These are phyloP conservation scores for Phrynosoma platyrhinos DNA, from an alignment of 2,113 vertebrate genomes.

Conservation along the genomic window DNA sequence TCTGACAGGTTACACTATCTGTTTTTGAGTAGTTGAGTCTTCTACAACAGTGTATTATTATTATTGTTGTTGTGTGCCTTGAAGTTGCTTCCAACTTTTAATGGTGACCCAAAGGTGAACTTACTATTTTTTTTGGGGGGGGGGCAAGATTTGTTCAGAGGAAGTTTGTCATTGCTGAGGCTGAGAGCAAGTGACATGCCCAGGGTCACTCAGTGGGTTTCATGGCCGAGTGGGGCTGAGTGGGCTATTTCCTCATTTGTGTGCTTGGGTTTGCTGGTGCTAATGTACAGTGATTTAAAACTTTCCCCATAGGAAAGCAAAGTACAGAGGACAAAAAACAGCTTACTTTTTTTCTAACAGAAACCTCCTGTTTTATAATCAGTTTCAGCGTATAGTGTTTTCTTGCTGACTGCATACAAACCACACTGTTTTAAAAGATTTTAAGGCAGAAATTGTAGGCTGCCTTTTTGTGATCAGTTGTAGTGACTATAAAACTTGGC, in stretches of 20 bases:
- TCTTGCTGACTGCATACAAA: background rate
- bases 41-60: background rate
- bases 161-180: too few relatives aligned
- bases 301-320: background rate
- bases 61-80: background rate
- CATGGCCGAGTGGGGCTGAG: background rate
- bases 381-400: background rate
- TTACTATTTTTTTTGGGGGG: too few relatives aligned
- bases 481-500: background rate
- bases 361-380: background rate
- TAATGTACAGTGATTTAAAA: background rate
- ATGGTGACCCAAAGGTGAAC: too few relatives aligned
- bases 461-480: background rate
- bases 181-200: too few relatives aligned
- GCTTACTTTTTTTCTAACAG: background rate
- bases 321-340: background rate
- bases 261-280: background rate
- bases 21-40: background rate
- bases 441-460: background rate
- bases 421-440: background rate
- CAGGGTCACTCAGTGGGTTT: too few relatives aligned
- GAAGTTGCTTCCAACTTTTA: too few relatives aligned
- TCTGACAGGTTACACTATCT: background rate
- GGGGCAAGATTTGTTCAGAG: too few relatives aligned
- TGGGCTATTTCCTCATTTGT: slow-evolving; percentile 7